Conservation (phyloP, 2,797 vertebrate genomes). For the Bothrops alternatus region DNA sequence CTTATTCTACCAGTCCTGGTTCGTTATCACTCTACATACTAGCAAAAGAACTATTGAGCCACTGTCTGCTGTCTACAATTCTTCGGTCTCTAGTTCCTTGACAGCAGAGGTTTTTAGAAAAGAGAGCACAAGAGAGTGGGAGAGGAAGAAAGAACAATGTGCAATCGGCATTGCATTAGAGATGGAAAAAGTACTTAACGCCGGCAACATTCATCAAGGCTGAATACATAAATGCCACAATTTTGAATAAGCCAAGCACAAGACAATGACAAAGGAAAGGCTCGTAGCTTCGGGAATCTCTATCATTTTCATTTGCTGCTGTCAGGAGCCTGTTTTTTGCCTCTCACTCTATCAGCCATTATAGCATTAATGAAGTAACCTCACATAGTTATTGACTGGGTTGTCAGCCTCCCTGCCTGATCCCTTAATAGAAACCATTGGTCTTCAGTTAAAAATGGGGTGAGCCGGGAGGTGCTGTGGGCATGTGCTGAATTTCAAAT, state of each 20-base stretch:
- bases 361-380: slow-evolving; percentile 98
- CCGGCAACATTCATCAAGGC: slow-evolving; percentile 84
- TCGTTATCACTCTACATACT: slow-evolving; percentile 65
- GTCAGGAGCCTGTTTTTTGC: slow-evolving; percentile 89
- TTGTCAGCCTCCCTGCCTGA: slow-evolving; percentile 95
- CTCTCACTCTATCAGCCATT: slow-evolving; percentile 90
- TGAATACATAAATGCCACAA: slow-evolving; percentile 85
- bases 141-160: slow-evolving; percentile 80
- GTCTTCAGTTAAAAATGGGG: slow-evolving; percentile 93
- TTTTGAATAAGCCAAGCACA: slow-evolving; percentile 87
- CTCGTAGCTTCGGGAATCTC: slow-evolving; percentile 81
- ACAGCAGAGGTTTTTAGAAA: slow-evolving; percentile 79
- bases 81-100: slow-evolving; percentile 75
- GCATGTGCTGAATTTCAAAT: slow-evolving; percentile 86
- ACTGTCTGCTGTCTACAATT: slow-evolving; percentile 76
- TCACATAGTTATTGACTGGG: slow-evolving; percentile 99
- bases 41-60: slow-evolving; percentile 75
- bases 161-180: slow-evolving; percentile 81
- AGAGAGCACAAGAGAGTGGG: slow-evolving; percentile 35
- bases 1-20: slow-evolving; percentile 63
- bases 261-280: slow-evolving; percentile 87
- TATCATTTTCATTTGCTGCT: slow-evolving; percentile 88
- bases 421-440: slow-evolving; percentile 98
- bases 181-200: slow-evolving; percentile 85
- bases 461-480: slow-evolving; percentile 80